These are phyloP conservation scores for Dasypolia templi DNA, from an alignment of 2,888 invertebrate species.

Conservation along the genomic window DNA sequence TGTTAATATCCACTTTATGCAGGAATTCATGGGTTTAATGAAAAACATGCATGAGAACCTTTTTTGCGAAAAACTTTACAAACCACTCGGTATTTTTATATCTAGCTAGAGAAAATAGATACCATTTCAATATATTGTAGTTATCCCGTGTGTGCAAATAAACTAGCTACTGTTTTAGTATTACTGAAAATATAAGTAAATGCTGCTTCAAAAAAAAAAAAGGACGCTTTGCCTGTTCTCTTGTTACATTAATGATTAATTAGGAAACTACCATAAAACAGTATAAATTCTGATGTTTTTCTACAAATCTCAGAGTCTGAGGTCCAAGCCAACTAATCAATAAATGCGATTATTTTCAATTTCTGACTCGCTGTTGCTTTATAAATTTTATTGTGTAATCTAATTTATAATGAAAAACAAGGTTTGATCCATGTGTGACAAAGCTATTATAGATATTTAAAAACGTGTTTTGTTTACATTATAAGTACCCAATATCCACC, in stretches of 20 bases:
- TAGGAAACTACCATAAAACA: neutral
- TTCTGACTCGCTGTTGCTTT: neutral
- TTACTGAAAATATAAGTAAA: neutral
- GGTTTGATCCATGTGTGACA: constrained; percentile 9
- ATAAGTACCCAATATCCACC: constrained; percentile 23
- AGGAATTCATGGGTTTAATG: constrained; percentile 10
- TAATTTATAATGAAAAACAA: no score
- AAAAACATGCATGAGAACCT: neutral
- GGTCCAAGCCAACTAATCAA: neutral
- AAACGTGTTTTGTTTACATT: constrained; percentile 24
- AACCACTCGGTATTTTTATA: neutral
- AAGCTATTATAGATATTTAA: constrained; percentile 19
- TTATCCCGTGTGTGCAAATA: neutral
- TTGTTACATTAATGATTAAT: neutral
- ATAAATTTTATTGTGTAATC: neutral
- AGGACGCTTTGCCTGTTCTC: neutral
- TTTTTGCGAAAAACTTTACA: neutral
- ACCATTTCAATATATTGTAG: neutral
- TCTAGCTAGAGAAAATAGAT: neutral
- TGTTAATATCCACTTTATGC: neutral
- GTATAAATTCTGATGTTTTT: neutral
- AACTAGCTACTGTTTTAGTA: neutral
- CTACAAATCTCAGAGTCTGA: neutral
- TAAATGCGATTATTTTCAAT: no score
- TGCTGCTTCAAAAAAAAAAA: no score